Conservation (phyloP, 2,888 invertebrate species). For the Drosophila engyochracea region DNA sequence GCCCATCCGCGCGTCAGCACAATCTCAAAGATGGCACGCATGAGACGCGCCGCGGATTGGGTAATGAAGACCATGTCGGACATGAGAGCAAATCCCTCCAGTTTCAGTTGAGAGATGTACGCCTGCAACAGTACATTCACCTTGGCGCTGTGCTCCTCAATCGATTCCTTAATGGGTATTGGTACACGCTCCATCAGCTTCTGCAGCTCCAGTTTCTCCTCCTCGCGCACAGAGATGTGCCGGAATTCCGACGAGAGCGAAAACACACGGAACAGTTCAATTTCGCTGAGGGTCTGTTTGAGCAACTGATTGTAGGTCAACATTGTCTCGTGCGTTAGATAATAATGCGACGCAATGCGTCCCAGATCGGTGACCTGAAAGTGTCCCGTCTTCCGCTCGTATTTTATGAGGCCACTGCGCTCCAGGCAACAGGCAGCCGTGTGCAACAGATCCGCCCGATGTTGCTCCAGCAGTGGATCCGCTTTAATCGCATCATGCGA, state of each 20-base stretch:
- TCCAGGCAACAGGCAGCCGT: slow-evolving; percentile 96
- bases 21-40: slow-evolving; percentile 99
- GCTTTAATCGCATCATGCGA: slow-evolving; percentile 91
- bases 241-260: slow-evolving; percentile 98
- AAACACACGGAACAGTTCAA: slow-evolving; percentile 99
- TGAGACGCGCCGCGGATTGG: slow-evolving; percentile 97
- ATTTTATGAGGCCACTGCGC: slow-evolving; percentile 97
- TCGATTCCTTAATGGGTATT: slow-evolving; percentile 99
- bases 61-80: slow-evolving; percentile 99
- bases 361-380: slow-evolving; percentile 96
- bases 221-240: slow-evolving; percentile 96
- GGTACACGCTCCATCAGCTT: slow-evolving; percentile 97
- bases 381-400: slow-evolving; percentile 97
- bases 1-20: slow-evolving; percentile 98
- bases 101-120: slow-evolving; percentile 98
- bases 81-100: slow-evolving; percentile 99
- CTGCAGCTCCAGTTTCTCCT: slow-evolving; percentile 98
- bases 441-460: slow-evolving; percentile 97
- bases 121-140: slow-evolving; percentile 98
- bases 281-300: slow-evolving; percentile 98
- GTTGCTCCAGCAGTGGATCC: slow-evolving; percentile 94
- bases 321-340: slow-evolving; percentile 99
- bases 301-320: slow-evolving; percentile 97
- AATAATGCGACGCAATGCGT: slow-evolving; percentile 99
- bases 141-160: slow-evolving; percentile 98